Evolutionary conservation across 2,797 vertebrate genomes (phyloP), one percentile per base, ranked within the genome.

Genomic region (Adelosebastes latens): DNA sequence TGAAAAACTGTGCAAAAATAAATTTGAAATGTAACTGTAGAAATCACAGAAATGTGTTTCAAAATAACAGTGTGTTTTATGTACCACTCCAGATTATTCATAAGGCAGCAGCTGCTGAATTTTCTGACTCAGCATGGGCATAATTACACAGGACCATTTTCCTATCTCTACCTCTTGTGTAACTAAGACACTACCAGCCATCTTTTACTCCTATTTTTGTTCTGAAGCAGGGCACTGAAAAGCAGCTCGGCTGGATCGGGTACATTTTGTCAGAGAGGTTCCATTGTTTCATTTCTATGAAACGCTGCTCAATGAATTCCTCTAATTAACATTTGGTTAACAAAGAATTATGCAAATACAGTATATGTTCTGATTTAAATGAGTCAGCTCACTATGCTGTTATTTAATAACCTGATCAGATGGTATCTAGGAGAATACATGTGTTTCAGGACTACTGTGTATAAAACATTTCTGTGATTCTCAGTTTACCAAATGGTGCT

Each of bases 101-200:
- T 61, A 67, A 88, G 74, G 77, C 82, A 88, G 85, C 91, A 90
- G 91, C 91, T 91, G 91, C 83, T 83, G 83, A 76, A 56, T 78
- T 85, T 79, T 84, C 65, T 79, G 84, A 89, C 88, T 93, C 86
- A 92, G 89, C 84, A 78, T 81, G 84, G 72, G 77, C 68, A 69
- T 90, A 89, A 93, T 94, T 94, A 87, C 87, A 67, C 62, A 32
- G 72, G 60, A 80, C 77, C 83, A 82, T 88, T 91, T 92, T 91
- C 88, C 89, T 93, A 95, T 93, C 91, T 91, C 84, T 92, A 89
- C 84, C 88, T 85, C 89, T 84, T 83, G 77, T 89, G 77, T 89
- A 92, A 88, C 85, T 82, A 80, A 88, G 81, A 87, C 75, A 76
- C 80, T 72, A 88, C 88, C 87, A 86, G 82, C 81, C 82, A 79